A percentile compares a stretch with the other conserved stretches of the same genome.
Conservation (phyloP, 2,113 vertebrate genomes). For the Heterochromis multidens region DNA sequence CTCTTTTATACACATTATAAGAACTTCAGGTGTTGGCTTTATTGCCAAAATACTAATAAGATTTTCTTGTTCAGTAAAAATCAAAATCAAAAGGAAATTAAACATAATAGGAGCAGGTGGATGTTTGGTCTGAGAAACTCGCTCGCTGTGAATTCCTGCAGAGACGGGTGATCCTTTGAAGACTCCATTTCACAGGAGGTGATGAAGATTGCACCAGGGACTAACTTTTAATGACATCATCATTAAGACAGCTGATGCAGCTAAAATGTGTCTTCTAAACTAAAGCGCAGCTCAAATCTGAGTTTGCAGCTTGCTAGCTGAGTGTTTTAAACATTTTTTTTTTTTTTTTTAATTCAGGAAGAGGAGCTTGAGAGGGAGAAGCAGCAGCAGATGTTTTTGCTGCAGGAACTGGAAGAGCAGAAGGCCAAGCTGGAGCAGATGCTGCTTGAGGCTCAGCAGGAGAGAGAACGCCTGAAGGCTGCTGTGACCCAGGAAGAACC, state of each 20-base stretch:
- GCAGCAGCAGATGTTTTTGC: conserved; percentile 80
- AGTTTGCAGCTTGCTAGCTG: neutral
- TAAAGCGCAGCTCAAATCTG: neutral
- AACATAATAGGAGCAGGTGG: too few species aligned
- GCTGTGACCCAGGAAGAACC: conserved; percentile 5
- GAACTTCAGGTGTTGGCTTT: too few species aligned
- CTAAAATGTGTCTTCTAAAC: neutral
- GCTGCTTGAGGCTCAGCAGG: conserved; percentile 71
- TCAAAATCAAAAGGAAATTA: too few species aligned
- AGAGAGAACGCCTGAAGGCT: conserved; percentile 62
- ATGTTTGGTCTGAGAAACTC: neutral
- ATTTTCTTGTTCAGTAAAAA: too few species aligned
- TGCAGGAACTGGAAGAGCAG: conserved; percentile 85
- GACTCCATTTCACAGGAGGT: neutral
- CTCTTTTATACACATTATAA: too few species aligned
- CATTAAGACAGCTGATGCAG: neutral
- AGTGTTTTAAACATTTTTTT: neutral
- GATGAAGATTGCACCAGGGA: neutral
- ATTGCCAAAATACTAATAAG: too few species aligned
- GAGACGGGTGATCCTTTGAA: neutral
- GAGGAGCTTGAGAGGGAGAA: conserved; percentile 83
- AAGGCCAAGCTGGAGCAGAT: conserved; percentile 78
- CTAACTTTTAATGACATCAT: accelerated
- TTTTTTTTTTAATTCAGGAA: conserved; percentile 64
- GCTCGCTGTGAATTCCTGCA: neutral